A percentile compares a stretch with the other conserved stretches of the same genome.
Conservation (phyloP, 2,888 invertebrate genomes). For the Mantis religiosa region DNA sequence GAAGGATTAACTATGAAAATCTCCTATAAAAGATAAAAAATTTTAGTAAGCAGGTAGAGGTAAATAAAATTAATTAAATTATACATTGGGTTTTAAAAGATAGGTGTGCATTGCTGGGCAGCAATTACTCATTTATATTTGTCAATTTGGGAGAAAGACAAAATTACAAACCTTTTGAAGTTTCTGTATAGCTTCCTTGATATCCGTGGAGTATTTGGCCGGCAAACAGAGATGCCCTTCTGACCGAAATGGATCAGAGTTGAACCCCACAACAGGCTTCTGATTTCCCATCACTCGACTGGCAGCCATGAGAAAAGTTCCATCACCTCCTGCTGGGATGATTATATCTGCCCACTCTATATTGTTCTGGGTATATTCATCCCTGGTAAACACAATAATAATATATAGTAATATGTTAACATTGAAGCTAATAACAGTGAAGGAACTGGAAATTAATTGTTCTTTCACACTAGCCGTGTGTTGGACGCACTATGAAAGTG, state of each 20-base stretch:
- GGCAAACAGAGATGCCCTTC: constrained; percentile 91
- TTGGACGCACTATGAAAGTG: too few species aligned
- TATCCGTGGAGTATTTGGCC: constrained; percentile 74
- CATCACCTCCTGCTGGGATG: constrained; percentile 91
- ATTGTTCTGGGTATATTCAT: constrained; percentile 59
- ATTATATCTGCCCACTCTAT: constrained; percentile 90
- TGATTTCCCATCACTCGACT: constrained; percentile 68
- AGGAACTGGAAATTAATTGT: too few species aligned
- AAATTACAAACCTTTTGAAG: constrained; percentile 61
- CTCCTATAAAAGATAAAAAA: too few species aligned
- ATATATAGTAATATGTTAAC: too few species aligned
- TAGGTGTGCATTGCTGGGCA: too few species aligned
- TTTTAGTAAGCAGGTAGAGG: too few species aligned
- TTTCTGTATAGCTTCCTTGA: constrained; percentile 72
- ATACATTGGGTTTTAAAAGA: too few species aligned
- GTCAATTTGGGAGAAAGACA: background rate
- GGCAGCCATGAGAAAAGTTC: constrained; percentile 92
- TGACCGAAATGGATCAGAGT: constrained; percentile 90
- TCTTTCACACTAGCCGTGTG: too few species aligned
- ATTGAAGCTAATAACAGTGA: too few species aligned
- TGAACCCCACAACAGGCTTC: constrained; percentile 95
- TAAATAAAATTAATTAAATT: too few species aligned
- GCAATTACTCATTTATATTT: too few species aligned
- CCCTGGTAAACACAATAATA: constrained; percentile 39
- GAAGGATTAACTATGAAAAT: too few species aligned